Conservation (phyloP, 2,797 vertebrate genomes). For the Anguilla megastoma region DNA sequence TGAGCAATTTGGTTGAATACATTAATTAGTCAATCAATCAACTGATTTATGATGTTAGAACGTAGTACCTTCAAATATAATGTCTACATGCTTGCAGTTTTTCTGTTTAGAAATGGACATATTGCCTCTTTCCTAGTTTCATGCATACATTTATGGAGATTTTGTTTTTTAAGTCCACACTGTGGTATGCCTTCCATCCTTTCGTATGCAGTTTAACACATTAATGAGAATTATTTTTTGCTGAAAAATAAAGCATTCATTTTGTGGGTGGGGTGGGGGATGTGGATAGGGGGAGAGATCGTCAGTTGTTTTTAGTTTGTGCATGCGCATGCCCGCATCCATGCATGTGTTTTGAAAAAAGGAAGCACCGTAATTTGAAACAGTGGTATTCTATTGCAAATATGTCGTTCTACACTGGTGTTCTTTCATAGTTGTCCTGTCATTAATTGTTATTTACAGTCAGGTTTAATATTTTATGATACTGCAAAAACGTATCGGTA, state of each 20-base stretch:
- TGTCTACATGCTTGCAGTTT: neutral
- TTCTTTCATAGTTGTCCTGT: neutral
- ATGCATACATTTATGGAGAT: neutral
- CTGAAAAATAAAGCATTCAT: too few species aligned
- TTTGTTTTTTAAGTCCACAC: too few species aligned
- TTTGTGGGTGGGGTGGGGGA: too few species aligned
- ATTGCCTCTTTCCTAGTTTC: neutral
- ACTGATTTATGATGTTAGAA: too few species aligned
- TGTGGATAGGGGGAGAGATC: too few species aligned
- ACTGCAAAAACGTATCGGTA: too few species aligned
- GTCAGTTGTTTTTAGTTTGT: too few species aligned
- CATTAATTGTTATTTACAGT: too few species aligned
- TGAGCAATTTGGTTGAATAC: neutral
- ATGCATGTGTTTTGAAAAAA: neutral
- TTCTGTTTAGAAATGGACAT: neutral
- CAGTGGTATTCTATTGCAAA: neutral
- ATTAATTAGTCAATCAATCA: neutral
- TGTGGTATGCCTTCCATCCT: neutral
- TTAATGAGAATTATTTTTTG: too few species aligned
- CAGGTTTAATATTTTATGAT: too few species aligned
- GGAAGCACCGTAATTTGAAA: neutral
- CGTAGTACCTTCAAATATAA: too few species aligned
- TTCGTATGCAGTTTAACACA: neutral
- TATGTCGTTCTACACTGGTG: neutral
- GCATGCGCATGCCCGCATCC: neutral